Evolutionary conservation across 2,888 invertebrate species (phyloP), one percentile per base, ranked within the genome.

Genomic region (Eilema caniola): DNA sequence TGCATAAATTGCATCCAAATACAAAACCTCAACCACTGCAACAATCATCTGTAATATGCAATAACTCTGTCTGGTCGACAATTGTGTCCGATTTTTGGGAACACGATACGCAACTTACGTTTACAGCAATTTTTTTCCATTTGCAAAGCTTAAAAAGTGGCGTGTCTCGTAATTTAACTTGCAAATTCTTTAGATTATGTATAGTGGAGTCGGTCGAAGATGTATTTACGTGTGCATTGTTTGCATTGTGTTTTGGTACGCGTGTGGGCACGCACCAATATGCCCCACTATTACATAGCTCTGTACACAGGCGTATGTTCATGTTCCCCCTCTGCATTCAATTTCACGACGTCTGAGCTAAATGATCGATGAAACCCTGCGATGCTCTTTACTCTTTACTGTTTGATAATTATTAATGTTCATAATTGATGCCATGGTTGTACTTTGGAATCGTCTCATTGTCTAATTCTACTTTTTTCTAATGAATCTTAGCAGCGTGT

Each of bases 151-250:
- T 88, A 93, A 93, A 92, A 93, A 93, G 89, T 90, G 90, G 84
- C 85, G 89, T 87, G 91, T 88, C 88, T 88, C 87, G 86, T 87
- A 84, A 93, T 93, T 93, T 93, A 86, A 94, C 92, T 93, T 95
- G 95, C 93, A 93, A 94, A 95, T 94, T 88, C 74, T 81, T 78
- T 88, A 90, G 90, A 93, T 94, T 94, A 93, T 94, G 93, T 93
- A 91, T 87, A 89, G 90, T 89, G 88, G 86, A 89, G 90, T 86
- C 88, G 87, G 86, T 88, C 85, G 87, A 91, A 92, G 92, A 92
- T 90, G 88, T 92, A 91, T 92, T 92, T 91, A 90, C 89, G 90
- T 89, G 89, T 92, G 89, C 86, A 92, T 93, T 93, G 92, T 92
- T 88, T 88, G 89, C 88, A 90, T 90, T 93, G 90, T 92, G 81